A percentile compares a stretch with the other conserved stretches of the same genome.
phyloP scores from a whole-genome alignment of 1,140 invertebrate genomes.

The Druon quercuslanigerum region DNA sequence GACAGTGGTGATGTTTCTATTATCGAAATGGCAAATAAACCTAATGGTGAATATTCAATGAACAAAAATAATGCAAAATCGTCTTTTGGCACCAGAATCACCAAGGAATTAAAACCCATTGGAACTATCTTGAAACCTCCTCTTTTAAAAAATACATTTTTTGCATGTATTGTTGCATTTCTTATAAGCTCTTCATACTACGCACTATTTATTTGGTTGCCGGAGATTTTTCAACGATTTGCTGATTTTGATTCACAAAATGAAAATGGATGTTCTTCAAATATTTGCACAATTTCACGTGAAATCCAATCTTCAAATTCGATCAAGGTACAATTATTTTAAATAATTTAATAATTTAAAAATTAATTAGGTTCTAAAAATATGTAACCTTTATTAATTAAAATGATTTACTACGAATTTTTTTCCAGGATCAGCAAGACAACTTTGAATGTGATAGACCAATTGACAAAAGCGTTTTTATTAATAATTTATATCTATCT shows the following conservation, averaged over 20 bases:
- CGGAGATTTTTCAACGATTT: slow-evolving; percentile 80
- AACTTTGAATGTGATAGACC: not conserved
- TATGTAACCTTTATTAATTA: not conserved
- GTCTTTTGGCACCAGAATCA: not conserved
- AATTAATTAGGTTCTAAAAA: too few species aligned
- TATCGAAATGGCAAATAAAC: not conserved
- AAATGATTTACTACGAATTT: too few species aligned
- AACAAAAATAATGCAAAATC: not conserved
- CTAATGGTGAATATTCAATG: not conserved
- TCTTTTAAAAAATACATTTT: not conserved
- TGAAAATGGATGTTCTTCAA: slow-evolving; percentile 71
- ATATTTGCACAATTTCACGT: slow-evolving; percentile 72
- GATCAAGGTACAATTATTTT: not conserved
- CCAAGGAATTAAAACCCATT: not conserved
- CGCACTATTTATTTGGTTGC: slow-evolving; percentile 82
- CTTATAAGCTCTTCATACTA: slow-evolving; percentile 74
- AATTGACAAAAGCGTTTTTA: not conserved
- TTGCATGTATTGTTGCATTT: slow-evolving; percentile 32
- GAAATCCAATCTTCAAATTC: not conserved
- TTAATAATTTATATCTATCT: slow-evolving; percentile 1
- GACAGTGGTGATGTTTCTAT: not conserved
- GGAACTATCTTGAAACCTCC: not conserved
- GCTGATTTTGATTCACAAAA: slow-evolving; percentile 75
- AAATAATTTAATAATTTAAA: too few species aligned
- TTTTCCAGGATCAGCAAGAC: too few species aligned